These are phyloP conservation scores for Nebria brevicollis DNA, from an alignment of 2,888 invertebrate genomes.

Conservation along the genomic window DNA sequence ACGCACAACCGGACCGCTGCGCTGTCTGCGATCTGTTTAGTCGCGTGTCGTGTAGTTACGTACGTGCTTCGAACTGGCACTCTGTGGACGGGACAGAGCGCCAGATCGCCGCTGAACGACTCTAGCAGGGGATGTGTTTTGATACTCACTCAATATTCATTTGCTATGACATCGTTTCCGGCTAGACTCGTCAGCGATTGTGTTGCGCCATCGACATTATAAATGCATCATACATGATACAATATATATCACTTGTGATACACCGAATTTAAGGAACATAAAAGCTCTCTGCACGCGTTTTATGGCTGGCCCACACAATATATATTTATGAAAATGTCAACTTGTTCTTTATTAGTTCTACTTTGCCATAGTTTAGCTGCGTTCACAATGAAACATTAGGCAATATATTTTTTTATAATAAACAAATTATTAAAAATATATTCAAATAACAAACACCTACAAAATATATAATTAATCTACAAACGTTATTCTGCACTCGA, in stretches of 20 bases:
- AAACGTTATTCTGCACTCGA: no score
- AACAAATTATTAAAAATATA: no score
- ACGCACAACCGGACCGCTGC: constrained; percentile 35
- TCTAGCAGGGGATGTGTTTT: neutral
- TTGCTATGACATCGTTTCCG: neutral
- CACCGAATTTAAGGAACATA: constrained; percentile 40
- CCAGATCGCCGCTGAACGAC: neutral
- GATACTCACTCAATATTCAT: neutral
- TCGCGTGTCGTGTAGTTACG: constrained; percentile 6
- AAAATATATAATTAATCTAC: no score
- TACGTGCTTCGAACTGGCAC: constrained; percentile 11
- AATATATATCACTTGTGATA: constrained; percentile 37
- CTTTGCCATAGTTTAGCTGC: constrained; percentile 28
- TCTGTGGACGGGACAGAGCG: neutral
- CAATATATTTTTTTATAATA: no score
- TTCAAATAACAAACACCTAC: no score
- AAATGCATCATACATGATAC: constrained; percentile 39
- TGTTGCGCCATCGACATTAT: constrained; percentile 41
- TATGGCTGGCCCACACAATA: constrained; percentile 46
- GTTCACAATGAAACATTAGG: no score
- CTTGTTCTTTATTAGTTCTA: constrained; percentile 23
- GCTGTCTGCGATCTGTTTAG: neutral
- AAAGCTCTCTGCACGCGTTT: constrained; percentile 44
- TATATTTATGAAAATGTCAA: constrained; percentile 22
- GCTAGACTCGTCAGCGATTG: constrained; percentile 12